phyloP scores from a whole-genome alignment of 2,888 invertebrate species.

The Chrysina gloriosa region DNA sequence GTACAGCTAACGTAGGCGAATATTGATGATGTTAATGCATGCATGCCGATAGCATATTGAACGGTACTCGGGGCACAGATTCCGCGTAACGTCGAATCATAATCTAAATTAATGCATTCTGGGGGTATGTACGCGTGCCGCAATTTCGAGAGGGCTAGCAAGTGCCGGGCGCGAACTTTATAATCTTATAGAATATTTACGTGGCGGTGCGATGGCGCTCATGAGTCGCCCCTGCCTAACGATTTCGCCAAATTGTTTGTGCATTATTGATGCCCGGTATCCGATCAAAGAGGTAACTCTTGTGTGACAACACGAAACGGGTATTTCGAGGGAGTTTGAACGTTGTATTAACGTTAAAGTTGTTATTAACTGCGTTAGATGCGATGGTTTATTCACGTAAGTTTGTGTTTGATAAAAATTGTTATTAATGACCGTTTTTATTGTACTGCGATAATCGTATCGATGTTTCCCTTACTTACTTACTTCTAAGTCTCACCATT shows the following conservation, averaged over 20 bases:
- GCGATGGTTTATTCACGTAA: no score
- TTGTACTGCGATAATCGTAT: no score
- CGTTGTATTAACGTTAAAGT: no score
- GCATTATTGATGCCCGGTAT: slow-evolving; percentile 9
- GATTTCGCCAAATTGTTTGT: slow-evolving; percentile 29
- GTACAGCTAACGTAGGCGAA: slow-evolving; percentile 17
- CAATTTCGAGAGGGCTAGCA: slow-evolving; percentile 5
- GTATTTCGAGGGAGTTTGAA: no score
- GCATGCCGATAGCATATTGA: slow-evolving; percentile 23
- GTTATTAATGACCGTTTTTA: no score
- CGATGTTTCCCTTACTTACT: no score
- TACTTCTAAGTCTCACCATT: no score
- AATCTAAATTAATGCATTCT: slow-evolving; percentile 37
- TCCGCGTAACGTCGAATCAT: slow-evolving; percentile 15
- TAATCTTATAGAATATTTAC: slow-evolving; percentile 33
- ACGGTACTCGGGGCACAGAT: slow-evolving; percentile 13
- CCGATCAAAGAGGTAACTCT: neutral
- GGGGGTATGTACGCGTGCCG: slow-evolving; percentile 13
- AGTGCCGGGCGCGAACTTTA: slow-evolving; percentile 24
- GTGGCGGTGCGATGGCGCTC: neutral
- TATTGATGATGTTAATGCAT: slow-evolving; percentile 29
- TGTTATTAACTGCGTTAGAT: no score
- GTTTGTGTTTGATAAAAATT: no score
- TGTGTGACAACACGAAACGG: slow-evolving; percentile 1
- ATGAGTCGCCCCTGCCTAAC: slow-evolving; percentile 9